A percentile compares a stretch with the other conserved stretches of the same genome.
Evolutionary conservation across 1,140 invertebrate genomes (phyloP).

Genomic region (Campoletis sonorensis): DNA sequence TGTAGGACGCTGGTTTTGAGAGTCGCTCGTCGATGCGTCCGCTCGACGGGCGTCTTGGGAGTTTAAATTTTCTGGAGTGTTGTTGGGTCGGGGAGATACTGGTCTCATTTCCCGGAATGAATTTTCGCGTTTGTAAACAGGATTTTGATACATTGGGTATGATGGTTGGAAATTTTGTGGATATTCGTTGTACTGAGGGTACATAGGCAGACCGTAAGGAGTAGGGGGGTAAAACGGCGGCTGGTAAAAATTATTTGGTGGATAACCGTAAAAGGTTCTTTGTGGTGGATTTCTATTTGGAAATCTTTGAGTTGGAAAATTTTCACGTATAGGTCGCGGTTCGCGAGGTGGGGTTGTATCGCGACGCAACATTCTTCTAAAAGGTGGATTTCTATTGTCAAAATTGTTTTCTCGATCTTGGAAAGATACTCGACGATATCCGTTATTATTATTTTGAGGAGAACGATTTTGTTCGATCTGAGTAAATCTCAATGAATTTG

Average conservation of each 20-base stretch:
- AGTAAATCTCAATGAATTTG: background rate
- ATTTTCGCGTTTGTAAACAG: no score
- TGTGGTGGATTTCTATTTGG: background rate
- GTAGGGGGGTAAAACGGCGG: background rate
- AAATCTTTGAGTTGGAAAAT: no score
- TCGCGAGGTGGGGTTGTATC: background rate
- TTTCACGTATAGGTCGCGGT: background rate
- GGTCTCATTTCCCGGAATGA: background rate
- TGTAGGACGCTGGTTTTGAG: no score
- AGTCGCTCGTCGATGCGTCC: no score
- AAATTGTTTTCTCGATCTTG: background rate
- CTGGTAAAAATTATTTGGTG: background rate
- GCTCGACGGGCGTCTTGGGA: no score
- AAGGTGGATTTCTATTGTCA: background rate
- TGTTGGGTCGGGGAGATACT: background rate
- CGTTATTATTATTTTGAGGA: no score
- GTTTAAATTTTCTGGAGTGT: no score
- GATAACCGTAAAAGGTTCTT: background rate
- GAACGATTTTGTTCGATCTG: background rate
- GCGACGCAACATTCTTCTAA: background rate
- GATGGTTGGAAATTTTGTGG: background rate
- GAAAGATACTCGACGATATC: no score
- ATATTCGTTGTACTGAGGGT: background rate
- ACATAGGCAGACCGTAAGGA: background rate
- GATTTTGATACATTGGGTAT: background rate